phyloP scores from a whole-genome alignment of 2,797 vertebrate species.

The Acrocephalus scirpaceus region DNA sequence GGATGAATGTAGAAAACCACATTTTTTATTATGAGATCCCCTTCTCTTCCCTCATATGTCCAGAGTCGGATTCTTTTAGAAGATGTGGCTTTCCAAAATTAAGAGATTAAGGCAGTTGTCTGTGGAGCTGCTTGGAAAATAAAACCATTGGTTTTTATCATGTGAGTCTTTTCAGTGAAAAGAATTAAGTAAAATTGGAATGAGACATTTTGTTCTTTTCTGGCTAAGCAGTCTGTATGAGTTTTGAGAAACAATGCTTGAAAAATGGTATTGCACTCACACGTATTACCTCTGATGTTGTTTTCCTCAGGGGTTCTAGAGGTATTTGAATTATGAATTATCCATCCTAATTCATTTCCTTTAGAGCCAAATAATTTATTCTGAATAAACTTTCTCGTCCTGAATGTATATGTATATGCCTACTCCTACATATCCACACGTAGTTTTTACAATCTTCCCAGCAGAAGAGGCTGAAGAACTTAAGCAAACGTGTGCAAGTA shows the following conservation, averaged over 20 bases:
- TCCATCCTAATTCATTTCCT: not conserved
- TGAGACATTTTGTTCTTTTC: not conserved
- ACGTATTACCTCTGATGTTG: not conserved
- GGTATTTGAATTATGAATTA: not conserved
- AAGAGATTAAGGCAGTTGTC: not conserved
- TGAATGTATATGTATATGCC: not conserved
- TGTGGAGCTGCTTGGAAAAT: not conserved
- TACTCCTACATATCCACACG: not conserved
- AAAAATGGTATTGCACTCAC: not conserved
- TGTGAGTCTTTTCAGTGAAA: not conserved
- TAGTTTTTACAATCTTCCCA: not conserved
- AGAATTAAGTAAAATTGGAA: not conserved
- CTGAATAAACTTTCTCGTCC: not conserved
- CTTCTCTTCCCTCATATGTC: not conserved
- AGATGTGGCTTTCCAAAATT: not conserved
- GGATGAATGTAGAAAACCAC: not conserved
- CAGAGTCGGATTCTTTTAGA: not conserved
- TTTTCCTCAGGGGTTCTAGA: not conserved
- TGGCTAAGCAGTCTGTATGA: not conserved
- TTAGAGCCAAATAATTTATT: not conserved
- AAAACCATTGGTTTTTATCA: not conserved
- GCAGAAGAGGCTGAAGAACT: constrained; percentile 18
- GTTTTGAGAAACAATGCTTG: not conserved
- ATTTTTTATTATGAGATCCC: not conserved
- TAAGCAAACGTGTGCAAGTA: not conserved